phyloP scores from a whole-genome alignment of 1,140 invertebrate genomes.

The Drosophila sproati region DNA sequence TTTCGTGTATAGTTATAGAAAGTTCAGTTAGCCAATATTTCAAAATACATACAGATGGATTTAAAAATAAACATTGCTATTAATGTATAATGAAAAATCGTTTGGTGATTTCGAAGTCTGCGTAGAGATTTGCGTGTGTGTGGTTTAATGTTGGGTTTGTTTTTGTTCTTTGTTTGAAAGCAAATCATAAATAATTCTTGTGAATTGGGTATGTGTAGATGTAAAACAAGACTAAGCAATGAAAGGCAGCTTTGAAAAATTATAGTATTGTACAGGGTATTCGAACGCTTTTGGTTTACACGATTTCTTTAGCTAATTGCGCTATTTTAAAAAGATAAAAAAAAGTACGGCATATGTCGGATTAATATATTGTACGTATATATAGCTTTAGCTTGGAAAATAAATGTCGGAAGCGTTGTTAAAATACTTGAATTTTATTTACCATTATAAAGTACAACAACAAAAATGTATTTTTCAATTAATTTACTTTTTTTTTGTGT shows the following conservation, averaged over 20 bases:
- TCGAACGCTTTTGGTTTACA: constrained; percentile 3
- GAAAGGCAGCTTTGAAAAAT: constrained; percentile 29
- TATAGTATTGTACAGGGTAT: constrained; percentile 24
- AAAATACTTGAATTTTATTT: constrained; percentile 36
- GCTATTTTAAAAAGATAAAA: constrained; percentile 17
- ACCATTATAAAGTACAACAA: constrained; percentile 63
- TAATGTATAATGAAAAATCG: constrained; percentile 11
- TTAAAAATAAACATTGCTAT: constrained; percentile 31
- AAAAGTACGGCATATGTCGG: constrained; percentile 6
- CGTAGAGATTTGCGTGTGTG: constrained; percentile 8
- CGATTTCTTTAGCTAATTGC: constrained; percentile 13
- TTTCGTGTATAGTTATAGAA: constrained; percentile 46
- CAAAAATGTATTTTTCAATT: constrained; percentile 43
- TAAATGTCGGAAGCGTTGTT: constrained; percentile 54
- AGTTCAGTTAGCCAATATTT: constrained; percentile 46
- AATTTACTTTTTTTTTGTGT: constrained; percentile 32
- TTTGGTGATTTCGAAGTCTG: neutral
- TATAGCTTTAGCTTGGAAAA: constrained; percentile 32
- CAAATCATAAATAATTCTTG: constrained; percentile 22
- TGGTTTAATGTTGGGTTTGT: constrained; percentile 16
- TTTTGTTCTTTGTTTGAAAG: constrained; percentile 10
- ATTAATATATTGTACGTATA: constrained; percentile 3
- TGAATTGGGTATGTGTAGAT: neutral
- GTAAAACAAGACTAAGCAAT: constrained; percentile 35
- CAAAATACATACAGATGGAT: neutral